Base-by-base conservation (phyloP, 2,888 invertebrate species). In the Melanostoma scalare region DNA sequence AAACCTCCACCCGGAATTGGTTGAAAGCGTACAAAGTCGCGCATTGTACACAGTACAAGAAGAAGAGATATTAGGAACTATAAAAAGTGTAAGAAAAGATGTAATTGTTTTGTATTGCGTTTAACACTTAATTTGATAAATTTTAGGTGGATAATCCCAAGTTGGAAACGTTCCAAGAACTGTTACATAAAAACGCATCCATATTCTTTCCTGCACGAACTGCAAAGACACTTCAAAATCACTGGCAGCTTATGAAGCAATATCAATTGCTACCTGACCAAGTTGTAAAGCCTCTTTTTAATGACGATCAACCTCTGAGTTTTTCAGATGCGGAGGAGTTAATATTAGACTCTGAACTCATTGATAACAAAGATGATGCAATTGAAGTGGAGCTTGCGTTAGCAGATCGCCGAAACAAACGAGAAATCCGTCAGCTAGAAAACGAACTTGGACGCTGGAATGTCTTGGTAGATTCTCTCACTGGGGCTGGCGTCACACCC, bases 261-360 rank as follows among this genome's bases (percentile, higher is more conserved):
- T 98, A 98, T 90, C 96, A 96, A 87, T 92, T 99, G 40, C 92
- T 99, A 71, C 96, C 97, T 0, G 98, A 98, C 91, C 99, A 99
- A 92, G 93, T 94, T 61, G 95, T 96, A 0, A 93, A 93, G 61
- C 93, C 93, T 48, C 87, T 93, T 74, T 93, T 93, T 6, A 93
- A 93, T 86, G 92, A 93, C 88, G 94, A 95, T 86, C 93, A 93
- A 86, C 93, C 95, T 5, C 88, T 95, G 85, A 94, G 94, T 85
- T 98, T 98, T 89, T 97, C 97, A 53, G 98, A 98, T 92, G 97
- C 97, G 2, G 98, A 99, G 91, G 98, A 98, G 81, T 93, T 95
- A 86, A 93, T 98, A 58, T 94, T 96, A 88, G 98, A 98, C 90
- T 93, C 94, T 4, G 97, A 98, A 87, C 90, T 98, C 55, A 86